Conservation (phyloP, 1,140 invertebrate species). For the Melanaphis sacchari region DNA sequence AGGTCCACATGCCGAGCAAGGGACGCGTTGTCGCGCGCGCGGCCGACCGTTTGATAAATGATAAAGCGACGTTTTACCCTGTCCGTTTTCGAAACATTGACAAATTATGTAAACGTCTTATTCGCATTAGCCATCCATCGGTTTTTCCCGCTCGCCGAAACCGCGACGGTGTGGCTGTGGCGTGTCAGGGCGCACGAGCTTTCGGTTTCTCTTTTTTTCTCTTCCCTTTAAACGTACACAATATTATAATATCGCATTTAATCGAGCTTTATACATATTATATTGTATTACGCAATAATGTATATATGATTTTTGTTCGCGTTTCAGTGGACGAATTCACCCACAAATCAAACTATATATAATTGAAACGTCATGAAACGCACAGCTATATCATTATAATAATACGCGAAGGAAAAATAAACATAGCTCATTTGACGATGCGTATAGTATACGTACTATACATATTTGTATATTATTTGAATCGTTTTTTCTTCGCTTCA, state of each 20-base stretch:
- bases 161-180: background rate
- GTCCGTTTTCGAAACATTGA: slow-evolving; percentile 56
- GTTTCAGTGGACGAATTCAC: background rate
- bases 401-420: background rate
- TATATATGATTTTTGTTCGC: background rate
- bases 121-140: slow-evolving; percentile 55
- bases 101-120: slow-evolving; percentile 58
- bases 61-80: slow-evolving; percentile 56
- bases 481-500: background rate
- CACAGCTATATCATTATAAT: background rate
- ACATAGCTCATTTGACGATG: background rate
- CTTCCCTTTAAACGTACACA: background rate
- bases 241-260: background rate
- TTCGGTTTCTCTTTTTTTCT: background rate
- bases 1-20: slow-evolving; percentile 36
- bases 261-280: background rate
- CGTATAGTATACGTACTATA: background rate
- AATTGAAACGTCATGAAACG: background rate
- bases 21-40: slow-evolving; percentile 34
- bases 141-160: background rate
- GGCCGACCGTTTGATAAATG: slow-evolving; percentile 52
- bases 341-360: background rate
- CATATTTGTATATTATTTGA: background rate
- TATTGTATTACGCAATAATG: background rate
- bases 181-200: background rate